Percentiles rank a stretch among this genome's conserved stretches.
Evolutionary conservation across 2,888 invertebrate species (phyloP).

Genomic region (Drosophila parthenogenetica): DNA sequence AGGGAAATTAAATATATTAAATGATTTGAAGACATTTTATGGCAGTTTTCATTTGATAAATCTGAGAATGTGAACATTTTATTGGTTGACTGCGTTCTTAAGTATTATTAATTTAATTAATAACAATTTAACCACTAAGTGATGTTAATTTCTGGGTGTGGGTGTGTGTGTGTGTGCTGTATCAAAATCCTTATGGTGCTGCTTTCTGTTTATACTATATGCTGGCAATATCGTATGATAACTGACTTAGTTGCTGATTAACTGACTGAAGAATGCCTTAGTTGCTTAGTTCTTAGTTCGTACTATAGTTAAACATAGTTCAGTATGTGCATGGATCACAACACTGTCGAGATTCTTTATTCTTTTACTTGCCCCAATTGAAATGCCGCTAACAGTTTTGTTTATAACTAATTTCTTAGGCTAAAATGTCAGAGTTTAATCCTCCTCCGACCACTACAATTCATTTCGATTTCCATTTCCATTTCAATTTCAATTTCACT

Average conservation of each 20-base stretch:
- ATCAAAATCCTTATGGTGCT: conserved; percentile 48
- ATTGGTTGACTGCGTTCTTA: conserved; percentile 32
- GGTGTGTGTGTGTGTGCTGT: conserved; percentile 42
- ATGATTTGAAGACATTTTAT: conserved; percentile 57
- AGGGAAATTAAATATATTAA: conserved; percentile 25
- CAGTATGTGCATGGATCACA: conserved; percentile 82
- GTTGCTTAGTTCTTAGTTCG: conserved; percentile 31
- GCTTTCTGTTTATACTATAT: conserved; percentile 14
- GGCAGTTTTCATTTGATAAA: conserved; percentile 63
- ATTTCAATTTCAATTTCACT: conserved; percentile 25
- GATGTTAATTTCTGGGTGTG: conserved; percentile 42
- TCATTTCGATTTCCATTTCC: conserved; percentile 11
- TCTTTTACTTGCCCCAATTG: conserved; percentile 46
- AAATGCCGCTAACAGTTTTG: conserved; percentile 62
- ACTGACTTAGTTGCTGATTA: conserved; percentile 31
- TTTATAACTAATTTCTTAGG: conserved; percentile 46
- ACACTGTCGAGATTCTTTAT: conserved; percentile 84
- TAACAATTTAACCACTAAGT: conserved; percentile 75
- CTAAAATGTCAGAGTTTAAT: conserved; percentile 32
- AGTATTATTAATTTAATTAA: conserved; percentile 46
- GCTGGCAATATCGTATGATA: conserved; percentile 43
- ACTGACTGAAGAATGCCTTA: conserved; percentile 40
- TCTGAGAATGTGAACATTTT: conserved; percentile 47
- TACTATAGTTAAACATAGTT: conserved; percentile 59
- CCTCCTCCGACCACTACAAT: conserved; percentile 2